Conservation (phyloP, 1,140 invertebrate genomes). For the Notospermus geniculatus region DNA sequence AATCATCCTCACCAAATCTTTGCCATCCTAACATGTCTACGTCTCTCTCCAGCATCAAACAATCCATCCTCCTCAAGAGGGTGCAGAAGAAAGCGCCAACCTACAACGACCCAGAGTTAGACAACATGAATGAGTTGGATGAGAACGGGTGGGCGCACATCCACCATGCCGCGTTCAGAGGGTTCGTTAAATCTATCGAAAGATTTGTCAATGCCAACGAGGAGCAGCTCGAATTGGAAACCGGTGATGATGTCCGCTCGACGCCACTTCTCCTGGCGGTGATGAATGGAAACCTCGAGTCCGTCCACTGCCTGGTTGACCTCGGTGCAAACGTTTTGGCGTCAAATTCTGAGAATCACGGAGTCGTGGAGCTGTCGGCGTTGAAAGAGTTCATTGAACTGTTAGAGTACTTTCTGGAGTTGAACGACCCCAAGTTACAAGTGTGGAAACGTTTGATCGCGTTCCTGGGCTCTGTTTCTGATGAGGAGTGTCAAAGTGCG, state of each 20-base stretch:
- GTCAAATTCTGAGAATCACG: conserved; percentile 45
- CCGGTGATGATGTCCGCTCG: conserved; percentile 40
- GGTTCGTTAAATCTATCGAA: conserved; percentile 48
- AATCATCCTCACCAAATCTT: no score
- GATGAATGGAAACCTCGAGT: conserved; percentile 41
- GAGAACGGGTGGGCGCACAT: conserved; percentile 51
- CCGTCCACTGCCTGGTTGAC: conserved; percentile 39
- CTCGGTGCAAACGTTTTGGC: conserved; percentile 41
- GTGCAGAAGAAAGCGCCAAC: not conserved
- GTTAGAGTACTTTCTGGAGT: conserved; percentile 44
- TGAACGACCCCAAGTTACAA: conserved; percentile 38
- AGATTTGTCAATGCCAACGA: conserved; percentile 42
- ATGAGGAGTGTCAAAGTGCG: conserved; percentile 45
- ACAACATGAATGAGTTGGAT: conserved; percentile 41
- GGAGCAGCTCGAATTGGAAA: conserved; percentile 46
- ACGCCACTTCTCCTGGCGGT: conserved; percentile 53
- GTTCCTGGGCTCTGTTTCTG: conserved; percentile 44
- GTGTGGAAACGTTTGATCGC: conserved; percentile 51
- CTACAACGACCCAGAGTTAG: not conserved
- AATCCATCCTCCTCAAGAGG: conserved; percentile 6
- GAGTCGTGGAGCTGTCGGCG: conserved; percentile 49
- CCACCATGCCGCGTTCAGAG: conserved; percentile 47
- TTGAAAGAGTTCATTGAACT: conserved; percentile 40
- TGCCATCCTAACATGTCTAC: not conserved
- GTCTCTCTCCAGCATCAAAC: not conserved